These are phyloP conservation scores for Petrolisthes cinctipes DNA, from an alignment of 2,888 invertebrate genomes.

Conservation along the genomic window DNA sequence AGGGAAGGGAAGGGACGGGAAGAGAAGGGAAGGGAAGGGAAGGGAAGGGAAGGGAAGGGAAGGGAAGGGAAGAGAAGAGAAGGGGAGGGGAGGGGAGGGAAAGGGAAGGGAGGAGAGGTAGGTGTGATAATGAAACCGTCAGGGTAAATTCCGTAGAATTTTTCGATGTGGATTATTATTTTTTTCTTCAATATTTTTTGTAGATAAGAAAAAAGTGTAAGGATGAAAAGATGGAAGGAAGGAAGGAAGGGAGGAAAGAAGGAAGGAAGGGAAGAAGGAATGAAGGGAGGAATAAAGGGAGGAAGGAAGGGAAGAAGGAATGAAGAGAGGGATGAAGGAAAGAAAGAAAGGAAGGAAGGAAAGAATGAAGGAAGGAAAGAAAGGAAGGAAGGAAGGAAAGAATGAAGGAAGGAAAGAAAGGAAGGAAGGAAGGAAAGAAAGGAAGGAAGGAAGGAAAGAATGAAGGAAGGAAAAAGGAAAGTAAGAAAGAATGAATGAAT, in stretches of 20 bases:
- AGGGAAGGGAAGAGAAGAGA: not conserved
- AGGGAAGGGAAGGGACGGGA: not conserved
- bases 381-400: not conserved
- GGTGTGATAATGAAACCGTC: constrained; percentile 1
- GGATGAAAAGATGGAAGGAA: too few relatives aligned
- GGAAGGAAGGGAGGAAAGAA: not conserved
- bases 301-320: not conserved
- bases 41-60: not conserved
- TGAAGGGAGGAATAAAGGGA: too few relatives aligned
- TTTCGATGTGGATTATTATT: not conserved
- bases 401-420: not conserved
- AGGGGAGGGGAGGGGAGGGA: not conserved
- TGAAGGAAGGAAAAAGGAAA: not conserved
- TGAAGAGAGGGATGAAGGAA: not conserved
- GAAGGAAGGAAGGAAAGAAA: not conserved
- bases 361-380: not conserved
- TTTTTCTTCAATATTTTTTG: not conserved
- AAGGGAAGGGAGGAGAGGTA: constrained; percentile 10
- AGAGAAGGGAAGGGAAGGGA: not conserved
- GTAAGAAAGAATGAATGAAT: not conserved
- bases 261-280: not conserved
- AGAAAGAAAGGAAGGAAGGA: not conserved
- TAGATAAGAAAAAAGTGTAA: too few relatives aligned
- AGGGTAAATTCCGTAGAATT: not conserved
- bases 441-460: not conserved